A percentile compares a stretch with the other conserved stretches of the same genome.
Evolutionary conservation across 2,797 vertebrate species (phyloP).

Genomic region (Chromis chromis): DNA sequence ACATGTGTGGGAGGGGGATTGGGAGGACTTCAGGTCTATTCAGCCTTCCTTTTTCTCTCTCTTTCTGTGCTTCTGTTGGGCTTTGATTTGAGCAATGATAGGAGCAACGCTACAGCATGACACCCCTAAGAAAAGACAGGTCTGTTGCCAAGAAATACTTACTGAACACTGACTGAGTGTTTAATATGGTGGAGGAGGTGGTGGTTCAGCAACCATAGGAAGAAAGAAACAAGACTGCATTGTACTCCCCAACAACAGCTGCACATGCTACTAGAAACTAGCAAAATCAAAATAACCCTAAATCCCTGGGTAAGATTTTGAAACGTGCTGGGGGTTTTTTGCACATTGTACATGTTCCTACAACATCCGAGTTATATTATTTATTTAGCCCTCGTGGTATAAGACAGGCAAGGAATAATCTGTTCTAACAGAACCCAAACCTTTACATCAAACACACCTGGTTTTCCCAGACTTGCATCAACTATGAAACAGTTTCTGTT

Average conservation of each 20-base stretch:
- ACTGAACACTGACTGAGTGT: conserved; percentile 60
- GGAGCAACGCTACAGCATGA: conserved; percentile 41
- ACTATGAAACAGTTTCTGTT: conserved; percentile 1
- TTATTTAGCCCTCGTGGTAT: conserved; percentile 42
- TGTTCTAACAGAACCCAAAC: conserved; percentile 49
- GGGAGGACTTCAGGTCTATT: conserved; percentile 38
- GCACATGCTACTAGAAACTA: conserved; percentile 27
- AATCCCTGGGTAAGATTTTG: conserved; percentile 7
- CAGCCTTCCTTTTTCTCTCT: conserved; percentile 27
- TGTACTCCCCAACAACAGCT: conserved; percentile 43
- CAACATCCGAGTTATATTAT: conserved; percentile 49
- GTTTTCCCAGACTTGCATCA: conserved; percentile 7
- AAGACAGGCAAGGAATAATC: conserved; percentile 36
- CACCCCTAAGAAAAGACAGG: conserved; percentile 62
- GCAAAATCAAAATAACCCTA: conserved; percentile 19
- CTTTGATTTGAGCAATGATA: conserved; percentile 58
- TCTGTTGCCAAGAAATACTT: conserved; percentile 64
- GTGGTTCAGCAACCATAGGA: conserved; percentile 47
- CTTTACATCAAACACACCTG: conserved; percentile 52
- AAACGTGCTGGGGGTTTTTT: conserved; percentile 1
- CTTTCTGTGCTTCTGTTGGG: conserved; percentile 38
- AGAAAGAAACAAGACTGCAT: conserved; percentile 40
- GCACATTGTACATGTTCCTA: conserved; percentile 15
- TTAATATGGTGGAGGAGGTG: conserved; percentile 59
- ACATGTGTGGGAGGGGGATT: conserved; percentile 32